A percentile compares a stretch with the other conserved stretches of the same genome.
These are phyloP conservation scores for Phenganax marumi DNA, from an alignment of 92 coral and sea anemone genomes.

Conservation along the genomic window DNA sequence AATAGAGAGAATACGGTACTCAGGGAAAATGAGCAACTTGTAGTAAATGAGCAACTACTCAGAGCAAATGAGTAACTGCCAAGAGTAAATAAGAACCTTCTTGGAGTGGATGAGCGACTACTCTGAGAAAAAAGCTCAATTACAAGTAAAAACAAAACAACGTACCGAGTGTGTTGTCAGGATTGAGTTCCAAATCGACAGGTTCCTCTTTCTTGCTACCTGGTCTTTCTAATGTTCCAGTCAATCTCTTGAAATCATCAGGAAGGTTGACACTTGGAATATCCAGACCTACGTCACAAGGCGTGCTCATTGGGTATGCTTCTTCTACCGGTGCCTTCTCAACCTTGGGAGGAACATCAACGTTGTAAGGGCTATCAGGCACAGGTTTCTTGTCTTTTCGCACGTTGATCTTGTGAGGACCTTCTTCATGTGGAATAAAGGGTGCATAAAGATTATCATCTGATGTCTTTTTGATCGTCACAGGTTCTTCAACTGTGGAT, in stretches of 20 bases:
- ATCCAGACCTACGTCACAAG: slow-evolving; percentile 38
- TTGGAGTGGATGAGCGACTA: too few species aligned
- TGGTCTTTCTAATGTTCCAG: slow-evolving; percentile 37
- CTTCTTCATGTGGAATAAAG: slow-evolving; percentile 92
- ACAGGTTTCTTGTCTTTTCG: slow-evolving; percentile 85
- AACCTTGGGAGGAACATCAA: slow-evolving; percentile 93
- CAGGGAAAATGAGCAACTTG: too few species aligned
- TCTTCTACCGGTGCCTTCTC: slow-evolving; percentile 54
- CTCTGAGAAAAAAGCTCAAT: too few species aligned
- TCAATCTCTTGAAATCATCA: slow-evolving; percentile 39
- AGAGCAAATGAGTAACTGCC: too few species aligned
- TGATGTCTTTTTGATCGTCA: slow-evolving; percentile 77
- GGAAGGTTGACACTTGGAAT: slow-evolving; percentile 35
- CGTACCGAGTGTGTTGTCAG: slow-evolving; percentile 40
- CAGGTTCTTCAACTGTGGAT: slow-evolving; percentile 80
- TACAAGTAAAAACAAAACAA: background rate
- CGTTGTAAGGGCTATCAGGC: slow-evolving; percentile 92
- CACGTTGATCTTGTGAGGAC: slow-evolving; percentile 86
- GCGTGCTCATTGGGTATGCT: slow-evolving; percentile 25
- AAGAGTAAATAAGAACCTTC: too few species aligned
- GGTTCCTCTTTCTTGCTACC: slow-evolving; percentile 43
- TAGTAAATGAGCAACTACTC: too few species aligned
- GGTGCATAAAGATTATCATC: slow-evolving; percentile 92
- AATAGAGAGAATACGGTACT: too few species aligned
- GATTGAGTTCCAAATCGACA: slow-evolving; percentile 32